These are phyloP conservation scores for Luffia ferchaultella DNA, from an alignment of 2,888 invertebrate genomes.

Conservation along the genomic window DNA sequence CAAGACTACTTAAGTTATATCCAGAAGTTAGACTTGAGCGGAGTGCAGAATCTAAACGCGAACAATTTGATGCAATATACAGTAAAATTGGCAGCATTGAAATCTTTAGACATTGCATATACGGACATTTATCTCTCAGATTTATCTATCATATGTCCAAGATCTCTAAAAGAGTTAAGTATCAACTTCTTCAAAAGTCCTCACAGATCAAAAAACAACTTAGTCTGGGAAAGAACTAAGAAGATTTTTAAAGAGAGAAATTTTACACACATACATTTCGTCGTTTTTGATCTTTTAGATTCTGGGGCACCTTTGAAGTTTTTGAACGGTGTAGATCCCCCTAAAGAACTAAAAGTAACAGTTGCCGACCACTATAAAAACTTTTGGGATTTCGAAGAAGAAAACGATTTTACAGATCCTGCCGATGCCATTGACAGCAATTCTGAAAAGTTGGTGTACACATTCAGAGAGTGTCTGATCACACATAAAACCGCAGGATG, in stretches of 20 bases:
- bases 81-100: constrained; percentile 18
- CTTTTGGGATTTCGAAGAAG: constrained; percentile 17
- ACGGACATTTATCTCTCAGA: constrained; percentile 26
- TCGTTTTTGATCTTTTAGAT: constrained; percentile 24
- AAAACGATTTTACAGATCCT: constrained; percentile 8
- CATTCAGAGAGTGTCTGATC: constrained; percentile 24
- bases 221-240: constrained; percentile 17
- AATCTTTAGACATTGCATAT: constrained; percentile 26
- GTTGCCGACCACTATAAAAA: constrained; percentile 26
- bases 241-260: constrained; percentile 21
- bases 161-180: constrained; percentile 21
- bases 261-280: constrained; percentile 24
- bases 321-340: constrained; percentile 18
- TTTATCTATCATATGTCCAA: constrained; percentile 22
- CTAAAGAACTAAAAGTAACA: constrained; percentile 23
- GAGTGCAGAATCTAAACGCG: constrained; percentile 23
- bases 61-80: constrained; percentile 19
- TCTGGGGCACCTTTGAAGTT: constrained; percentile 23
- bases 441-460: constrained; percentile 17
- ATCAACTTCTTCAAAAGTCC: constrained; percentile 26
- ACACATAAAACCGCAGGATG: constrained; percentile 21
- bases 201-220: constrained; percentile 14
- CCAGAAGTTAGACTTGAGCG: constrained; percentile 23
- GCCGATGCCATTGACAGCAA: constrained; percentile 13
- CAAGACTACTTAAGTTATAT: constrained; percentile 20